Conservation (phyloP, 2,888 invertebrate species). For the Odontocolon sp. region DNA sequence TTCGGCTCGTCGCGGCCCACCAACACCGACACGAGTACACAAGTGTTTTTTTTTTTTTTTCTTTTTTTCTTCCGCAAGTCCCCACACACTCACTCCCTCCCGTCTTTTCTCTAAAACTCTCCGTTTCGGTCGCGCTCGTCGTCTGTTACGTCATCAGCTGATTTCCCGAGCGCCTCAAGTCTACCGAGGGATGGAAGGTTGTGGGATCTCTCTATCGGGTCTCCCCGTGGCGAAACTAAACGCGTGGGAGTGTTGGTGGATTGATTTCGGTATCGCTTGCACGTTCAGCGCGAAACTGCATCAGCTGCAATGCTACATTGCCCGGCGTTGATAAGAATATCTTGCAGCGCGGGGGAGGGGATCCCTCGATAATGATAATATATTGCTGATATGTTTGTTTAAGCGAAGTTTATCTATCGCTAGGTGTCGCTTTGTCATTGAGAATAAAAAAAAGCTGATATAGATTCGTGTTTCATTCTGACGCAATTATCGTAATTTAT, state of each 20-base stretch:
- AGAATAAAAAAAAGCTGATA: too few relatives aligned
- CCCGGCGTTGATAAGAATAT: neutral
- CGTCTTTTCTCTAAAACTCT: slow-evolving; percentile 32
- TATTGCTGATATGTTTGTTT: too few relatives aligned
- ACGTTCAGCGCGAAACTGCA: slow-evolving; percentile 6
- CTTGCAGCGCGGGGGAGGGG: neutral
- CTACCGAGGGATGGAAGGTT: slow-evolving; percentile 19
- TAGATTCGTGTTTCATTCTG: too few relatives aligned
- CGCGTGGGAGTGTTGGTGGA: slow-evolving; percentile 24
- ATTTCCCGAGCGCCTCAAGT: slow-evolving; percentile 62
- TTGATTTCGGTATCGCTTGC: slow-evolving; percentile 13
- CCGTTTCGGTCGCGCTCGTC: slow-evolving; percentile 63
- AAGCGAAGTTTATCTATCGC: too few relatives aligned
- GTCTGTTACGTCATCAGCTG: slow-evolving; percentile 78
- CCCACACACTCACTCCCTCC: neutral
- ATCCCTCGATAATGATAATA: too few relatives aligned
- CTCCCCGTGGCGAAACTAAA: neutral
- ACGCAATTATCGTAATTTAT: too few relatives aligned
- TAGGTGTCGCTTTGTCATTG: too few relatives aligned
- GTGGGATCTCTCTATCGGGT: neutral
- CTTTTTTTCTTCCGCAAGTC: too few relatives aligned
- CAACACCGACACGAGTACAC: slow-evolving; percentile 67
- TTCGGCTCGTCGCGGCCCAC: slow-evolving; percentile 66
- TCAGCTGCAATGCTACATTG: slow-evolving; percentile 20
- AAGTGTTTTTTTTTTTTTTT: slow-evolving; percentile 49